phyloP scores from a whole-genome alignment of 2,797 vertebrate genomes.

The Propithecus perrieri region DNA sequence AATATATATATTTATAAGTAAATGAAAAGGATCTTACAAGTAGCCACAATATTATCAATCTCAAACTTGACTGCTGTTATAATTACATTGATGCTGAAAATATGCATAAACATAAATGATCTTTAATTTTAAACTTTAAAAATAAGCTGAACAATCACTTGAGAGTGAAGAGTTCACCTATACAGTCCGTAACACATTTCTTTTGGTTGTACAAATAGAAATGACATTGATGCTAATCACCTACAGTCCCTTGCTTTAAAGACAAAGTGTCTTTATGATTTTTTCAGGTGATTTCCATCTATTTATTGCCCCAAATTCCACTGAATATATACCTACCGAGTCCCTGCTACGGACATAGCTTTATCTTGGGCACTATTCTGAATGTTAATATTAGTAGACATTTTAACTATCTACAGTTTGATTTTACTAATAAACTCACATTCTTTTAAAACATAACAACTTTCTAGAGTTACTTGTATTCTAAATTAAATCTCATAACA shows the following conservation, averaged over 20 bases:
- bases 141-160: neutral
- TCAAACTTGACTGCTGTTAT: neutral
- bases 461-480: neutral
- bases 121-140: conserved; percentile 13
- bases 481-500: neutral
- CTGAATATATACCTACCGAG: neutral
- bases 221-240: neutral
- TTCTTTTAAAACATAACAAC: neutral
- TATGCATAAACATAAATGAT: neutral
- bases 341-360: neutral
- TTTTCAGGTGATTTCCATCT: neutral
- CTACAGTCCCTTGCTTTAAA: neutral
- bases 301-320: neutral
- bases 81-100: conserved; percentile 48
- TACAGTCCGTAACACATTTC: neutral
- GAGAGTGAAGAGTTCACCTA: neutral
- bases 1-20: neutral
- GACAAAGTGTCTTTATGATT: neutral
- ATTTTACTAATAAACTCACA: neutral
- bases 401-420: neutral
- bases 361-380: neutral
- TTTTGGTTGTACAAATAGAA: neutral
- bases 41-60: neutral
- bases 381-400: neutral
- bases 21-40: conserved; percentile 51